Base-by-base conservation (phyloP, 2,797 vertebrate genomes). In the Neoniphon sammara region DNA sequence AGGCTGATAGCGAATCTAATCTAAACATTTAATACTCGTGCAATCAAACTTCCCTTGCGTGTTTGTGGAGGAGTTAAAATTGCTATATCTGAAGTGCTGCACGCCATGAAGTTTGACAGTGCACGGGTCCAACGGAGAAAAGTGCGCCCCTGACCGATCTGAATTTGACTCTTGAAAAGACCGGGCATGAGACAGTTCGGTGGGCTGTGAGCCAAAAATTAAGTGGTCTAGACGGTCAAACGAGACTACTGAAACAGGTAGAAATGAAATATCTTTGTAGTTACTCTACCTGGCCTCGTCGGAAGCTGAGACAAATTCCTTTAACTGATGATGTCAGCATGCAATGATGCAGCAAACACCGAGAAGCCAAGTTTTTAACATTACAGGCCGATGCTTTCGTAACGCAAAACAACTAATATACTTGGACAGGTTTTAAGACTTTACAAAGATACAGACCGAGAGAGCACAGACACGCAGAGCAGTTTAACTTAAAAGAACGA, bases 341-440 rank as follows among this genome's bases (percentile, higher is more conserved):
- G 75, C 85, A 74, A 75, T 89, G 90, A 92, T 88, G 84, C 91
- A 91, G 90, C 90, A 92, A 88, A 92, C 85, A 84, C 68, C 7
- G 15, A 67, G 58, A 30, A 78, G 69, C 81, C 86, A 86, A 85
- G 77, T 86, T 89, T 86, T 55, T 55, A 59, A 66, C 25, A 23
- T 47, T 7, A 9, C 50, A 66, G 63, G 68, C 63, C 63, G 7
- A 55, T 44, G 64, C 31, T 80, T 77, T n/a, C 47, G 30, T 54
- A 12, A 18, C 1, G 58, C 4, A n/a, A 76, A 54, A 59, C 23
- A 73, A 74, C 39, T 10, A 36, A 20, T 62, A 47, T 42, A 25
- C n/a, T 2, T 4, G 1, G 34, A 63, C 17, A 46, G 12, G 11
- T 12, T 54, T 0, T n/a, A 2, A 25, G 44, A 47, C 7, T 8